Conservation (phyloP, 2,797 vertebrate species). For the Ptychobarbus kaznakovi region DNA sequence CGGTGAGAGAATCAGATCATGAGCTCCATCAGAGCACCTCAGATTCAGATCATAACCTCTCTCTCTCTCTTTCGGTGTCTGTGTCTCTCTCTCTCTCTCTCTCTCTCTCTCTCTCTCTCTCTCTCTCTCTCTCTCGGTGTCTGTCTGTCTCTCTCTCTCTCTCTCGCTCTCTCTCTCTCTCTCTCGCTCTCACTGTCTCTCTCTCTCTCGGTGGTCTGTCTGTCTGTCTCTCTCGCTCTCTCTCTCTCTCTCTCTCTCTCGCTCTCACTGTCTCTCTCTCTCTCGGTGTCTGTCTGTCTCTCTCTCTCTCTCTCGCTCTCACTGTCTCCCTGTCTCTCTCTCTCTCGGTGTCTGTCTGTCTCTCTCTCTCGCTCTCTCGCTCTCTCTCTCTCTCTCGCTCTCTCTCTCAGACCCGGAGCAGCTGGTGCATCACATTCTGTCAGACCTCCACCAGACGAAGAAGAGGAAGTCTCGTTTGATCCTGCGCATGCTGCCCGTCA, state of each 20-base stretch:
- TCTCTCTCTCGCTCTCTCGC: no score
- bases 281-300: no score
- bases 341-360: no score
- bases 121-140: neutral
- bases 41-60: neutral
- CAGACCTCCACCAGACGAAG: conserved; percentile 89
- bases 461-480: conserved; percentile 92
- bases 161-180: no score
- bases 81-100: no score
- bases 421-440: conserved; percentile 91
- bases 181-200: no score
- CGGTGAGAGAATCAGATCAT: conserved; percentile 71
- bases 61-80: neutral
- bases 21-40: neutral
- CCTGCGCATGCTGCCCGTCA: conserved; percentile 92
- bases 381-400: no score
- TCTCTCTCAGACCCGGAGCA: conserved; percentile 85
- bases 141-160: no score
- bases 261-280: neutral
- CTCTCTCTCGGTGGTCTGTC: neutral
- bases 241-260: no score
- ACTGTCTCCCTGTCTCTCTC: no score
- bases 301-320: neutral
- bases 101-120: no score
- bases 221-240: no score